A percentile compares a stretch with the other conserved stretches of the same genome.
Evolutionary conservation across 64 coral and sea anemone genomes (phyloP).

Genomic region (Pachyseris speciosa): DNA sequence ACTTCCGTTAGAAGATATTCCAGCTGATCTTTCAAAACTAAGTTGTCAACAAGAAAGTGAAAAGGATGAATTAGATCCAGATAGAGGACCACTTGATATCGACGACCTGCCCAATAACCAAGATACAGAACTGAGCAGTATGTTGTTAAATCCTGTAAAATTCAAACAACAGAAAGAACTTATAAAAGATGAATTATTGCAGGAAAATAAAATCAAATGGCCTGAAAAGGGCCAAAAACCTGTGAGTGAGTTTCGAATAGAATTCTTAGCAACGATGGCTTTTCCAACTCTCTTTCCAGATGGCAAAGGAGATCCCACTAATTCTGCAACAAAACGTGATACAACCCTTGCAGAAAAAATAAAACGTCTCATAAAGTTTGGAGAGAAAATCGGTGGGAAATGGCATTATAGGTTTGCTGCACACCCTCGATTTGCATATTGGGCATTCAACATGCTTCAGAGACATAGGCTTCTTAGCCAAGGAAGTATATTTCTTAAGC

Average conservation of each 20-base stretch:
- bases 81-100: too few relatives aligned
- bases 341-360: too few relatives aligned
- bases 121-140: conserved; percentile 46
- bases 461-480: too few relatives aligned
- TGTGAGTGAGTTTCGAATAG: conserved; percentile 16
- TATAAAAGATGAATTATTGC: conserved; percentile 52
- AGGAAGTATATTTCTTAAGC: too few relatives aligned
- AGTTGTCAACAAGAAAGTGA: conserved; percentile 16
- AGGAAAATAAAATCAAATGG: conserved; percentile 31
- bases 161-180: conserved; percentile 40
- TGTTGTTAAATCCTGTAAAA: conserved; percentile 8
- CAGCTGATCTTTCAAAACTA: conserved; percentile 29
- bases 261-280: conserved; percentile 46
- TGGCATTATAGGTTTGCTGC: too few relatives aligned
- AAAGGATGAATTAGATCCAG: conserved; percentile 36
- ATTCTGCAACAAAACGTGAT: too few relatives aligned
- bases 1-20: conserved; percentile 28
- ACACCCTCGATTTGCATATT: too few relatives aligned
- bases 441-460: too few relatives aligned
- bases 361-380: too few relatives aligned
- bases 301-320: too few relatives aligned
- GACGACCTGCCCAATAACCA: conserved; percentile 34
- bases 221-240: background rate
- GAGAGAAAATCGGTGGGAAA: too few relatives aligned
- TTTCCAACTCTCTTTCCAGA: conserved; percentile 38